These are phyloP conservation scores for Melospiza georgiana DNA, from an alignment of 2,113 vertebrate genomes.

Conservation along the genomic window DNA sequence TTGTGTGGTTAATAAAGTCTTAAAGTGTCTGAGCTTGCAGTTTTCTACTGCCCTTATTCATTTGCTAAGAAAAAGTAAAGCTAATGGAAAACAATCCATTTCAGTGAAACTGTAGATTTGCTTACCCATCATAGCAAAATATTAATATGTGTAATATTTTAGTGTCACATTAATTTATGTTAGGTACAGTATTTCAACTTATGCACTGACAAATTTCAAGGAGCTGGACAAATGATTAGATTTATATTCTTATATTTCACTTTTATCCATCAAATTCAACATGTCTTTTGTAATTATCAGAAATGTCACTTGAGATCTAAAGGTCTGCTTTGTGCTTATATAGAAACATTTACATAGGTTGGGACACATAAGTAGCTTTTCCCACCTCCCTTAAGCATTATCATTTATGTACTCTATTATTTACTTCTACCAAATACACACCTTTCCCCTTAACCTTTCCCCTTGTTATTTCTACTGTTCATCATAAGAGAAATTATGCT, in stretches of 20 bases:
- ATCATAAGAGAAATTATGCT: not conserved
- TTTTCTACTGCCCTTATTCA: conserved; percentile 32
- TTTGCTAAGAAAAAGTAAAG: conserved; percentile 16
- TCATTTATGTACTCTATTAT: not conserved
- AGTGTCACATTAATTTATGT: not conserved
- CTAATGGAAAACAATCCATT: conserved; percentile 23
- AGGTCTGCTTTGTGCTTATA: not conserved
- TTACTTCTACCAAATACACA: not conserved
- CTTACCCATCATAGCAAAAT: conserved; percentile 1
- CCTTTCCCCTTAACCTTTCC: not conserved
- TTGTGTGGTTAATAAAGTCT: not conserved
- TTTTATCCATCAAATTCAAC: not conserved
- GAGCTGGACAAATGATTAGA: not conserved
- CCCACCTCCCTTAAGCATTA: not conserved
- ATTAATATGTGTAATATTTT: conserved; percentile 3
- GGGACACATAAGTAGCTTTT: not conserved
- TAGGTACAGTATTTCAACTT: not conserved
- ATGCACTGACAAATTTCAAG: not conserved
- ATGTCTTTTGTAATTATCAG: not conserved
- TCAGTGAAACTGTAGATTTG: not conserved
- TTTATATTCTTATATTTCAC: not conserved
- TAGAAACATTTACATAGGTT: not conserved
- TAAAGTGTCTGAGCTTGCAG: conserved; percentile 15
- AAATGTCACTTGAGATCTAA: not conserved
- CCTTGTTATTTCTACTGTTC: not conserved